A percentile compares a stretch with the other conserved stretches of the same genome.
Evolutionary conservation across 2,113 vertebrate genomes (phyloP).

Genomic region (Cranoglanis bouderius): DNA sequence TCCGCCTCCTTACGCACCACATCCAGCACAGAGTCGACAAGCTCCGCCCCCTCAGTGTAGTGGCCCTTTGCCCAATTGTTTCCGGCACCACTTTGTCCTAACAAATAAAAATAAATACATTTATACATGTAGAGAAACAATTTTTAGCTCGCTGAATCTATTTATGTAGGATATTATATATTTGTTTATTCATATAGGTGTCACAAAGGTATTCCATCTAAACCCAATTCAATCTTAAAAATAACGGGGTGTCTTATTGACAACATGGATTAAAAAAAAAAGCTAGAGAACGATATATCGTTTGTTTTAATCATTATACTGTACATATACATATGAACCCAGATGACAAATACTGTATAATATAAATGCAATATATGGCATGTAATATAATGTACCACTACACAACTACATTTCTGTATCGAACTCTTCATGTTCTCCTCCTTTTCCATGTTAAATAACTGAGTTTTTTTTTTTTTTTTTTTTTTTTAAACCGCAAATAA

Average conservation of each 20-base stretch:
- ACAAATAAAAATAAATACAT: neutral
- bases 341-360: neutral
- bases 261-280: neutral
- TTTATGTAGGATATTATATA: neutral
- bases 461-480: neutral
- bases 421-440: neutral
- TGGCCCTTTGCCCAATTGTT: conserved; percentile 84
- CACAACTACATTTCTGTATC: neutral
- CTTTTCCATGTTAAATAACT: neutral
- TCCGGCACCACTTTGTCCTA: conserved; percentile 80
- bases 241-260: neutral
- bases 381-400: neutral
- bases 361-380: neutral
- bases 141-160: neutral
- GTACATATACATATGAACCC: neutral
- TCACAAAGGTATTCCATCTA: neutral
- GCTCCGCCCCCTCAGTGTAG: conserved; percentile 80
- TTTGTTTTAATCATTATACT: neutral
- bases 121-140: neutral
- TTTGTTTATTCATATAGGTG: neutral
- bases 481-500: neutral
- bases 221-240: neutral
- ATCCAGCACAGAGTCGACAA: conserved; percentile 79
- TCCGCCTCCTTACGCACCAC: conserved; percentile 80
- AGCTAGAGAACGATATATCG: neutral